These are phyloP conservation scores for Drosophila sulfurigaster DNA, from an alignment of 1,140 invertebrate species.

Conservation along the genomic window DNA sequence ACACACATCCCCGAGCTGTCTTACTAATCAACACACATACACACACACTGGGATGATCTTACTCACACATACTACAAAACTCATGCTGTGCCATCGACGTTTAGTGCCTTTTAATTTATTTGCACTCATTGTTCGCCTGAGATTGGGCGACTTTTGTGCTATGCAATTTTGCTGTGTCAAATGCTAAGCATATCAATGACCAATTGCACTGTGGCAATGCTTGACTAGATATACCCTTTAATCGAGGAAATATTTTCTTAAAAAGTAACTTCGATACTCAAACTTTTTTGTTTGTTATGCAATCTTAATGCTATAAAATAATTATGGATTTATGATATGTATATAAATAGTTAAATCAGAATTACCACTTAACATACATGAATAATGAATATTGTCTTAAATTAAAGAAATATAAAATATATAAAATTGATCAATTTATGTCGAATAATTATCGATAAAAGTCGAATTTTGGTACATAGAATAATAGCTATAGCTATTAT, in stretches of 20 bases:
- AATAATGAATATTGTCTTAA: too few relatives aligned
- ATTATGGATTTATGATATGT: too few relatives aligned
- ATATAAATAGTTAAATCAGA: too few relatives aligned
- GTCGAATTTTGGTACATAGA: too few relatives aligned
- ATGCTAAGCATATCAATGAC: constrained; percentile 64
- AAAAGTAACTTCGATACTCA: background rate
- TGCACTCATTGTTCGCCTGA: constrained; percentile 57
- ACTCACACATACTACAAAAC: background rate
- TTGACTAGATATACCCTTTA: background rate
- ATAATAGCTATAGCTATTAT: too few relatives aligned
- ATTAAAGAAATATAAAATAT: too few relatives aligned
- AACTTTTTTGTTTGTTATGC: background rate
- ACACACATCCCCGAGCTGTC: constrained; percentile 28
- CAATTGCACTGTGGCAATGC: background rate
- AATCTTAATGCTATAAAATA: too few relatives aligned
- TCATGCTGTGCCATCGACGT: background rate
- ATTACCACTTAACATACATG: too few relatives aligned
- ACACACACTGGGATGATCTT: constrained; percentile 6
- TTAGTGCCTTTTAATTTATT: constrained; percentile 35
- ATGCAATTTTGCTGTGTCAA: constrained; percentile 49
- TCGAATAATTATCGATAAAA: too few relatives aligned
- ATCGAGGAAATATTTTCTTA: background rate
- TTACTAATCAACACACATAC: constrained; percentile 50
- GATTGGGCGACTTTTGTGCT: constrained; percentile 39
- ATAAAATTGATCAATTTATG: too few relatives aligned